Evolutionary conservation across 2,888 invertebrate species (phyloP).

Genomic region (Erpobdella octoculata): DNA sequence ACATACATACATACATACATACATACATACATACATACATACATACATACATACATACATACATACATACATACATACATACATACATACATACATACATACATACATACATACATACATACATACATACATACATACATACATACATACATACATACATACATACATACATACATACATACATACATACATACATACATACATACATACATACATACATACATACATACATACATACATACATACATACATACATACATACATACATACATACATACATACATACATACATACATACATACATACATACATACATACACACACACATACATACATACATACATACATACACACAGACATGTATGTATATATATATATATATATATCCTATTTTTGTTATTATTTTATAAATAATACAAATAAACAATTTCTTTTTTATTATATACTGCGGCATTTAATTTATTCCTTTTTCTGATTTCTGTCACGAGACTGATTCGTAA

Average conservation of each 20-base stretch:
- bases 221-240: constrained; percentile 12
- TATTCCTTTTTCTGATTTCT: too few species aligned
- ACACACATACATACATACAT: constrained; percentile 16
- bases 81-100: constrained; percentile 9
- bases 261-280: background rate
- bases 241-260: constrained; percentile 4
- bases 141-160: constrained; percentile 17
- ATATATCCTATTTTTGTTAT: too few species aligned
- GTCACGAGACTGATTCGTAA: too few species aligned
- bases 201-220: background rate
- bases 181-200: constrained; percentile 10
- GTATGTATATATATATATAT: constrained; percentile 11
- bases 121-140: background rate
- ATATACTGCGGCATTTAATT: too few species aligned
- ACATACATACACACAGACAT: too few species aligned
- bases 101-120: background rate
- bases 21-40: background rate
- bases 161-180: background rate
- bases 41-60: too few species aligned
- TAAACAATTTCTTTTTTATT: too few species aligned
- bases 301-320: constrained; percentile 11
- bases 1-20: background rate
- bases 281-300: background rate
- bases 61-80: too few species aligned
- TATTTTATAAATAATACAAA: too few species aligned